Base-by-base conservation (phyloP, 2,888 invertebrate genomes). In the Mythimna ferrago region DNA sequence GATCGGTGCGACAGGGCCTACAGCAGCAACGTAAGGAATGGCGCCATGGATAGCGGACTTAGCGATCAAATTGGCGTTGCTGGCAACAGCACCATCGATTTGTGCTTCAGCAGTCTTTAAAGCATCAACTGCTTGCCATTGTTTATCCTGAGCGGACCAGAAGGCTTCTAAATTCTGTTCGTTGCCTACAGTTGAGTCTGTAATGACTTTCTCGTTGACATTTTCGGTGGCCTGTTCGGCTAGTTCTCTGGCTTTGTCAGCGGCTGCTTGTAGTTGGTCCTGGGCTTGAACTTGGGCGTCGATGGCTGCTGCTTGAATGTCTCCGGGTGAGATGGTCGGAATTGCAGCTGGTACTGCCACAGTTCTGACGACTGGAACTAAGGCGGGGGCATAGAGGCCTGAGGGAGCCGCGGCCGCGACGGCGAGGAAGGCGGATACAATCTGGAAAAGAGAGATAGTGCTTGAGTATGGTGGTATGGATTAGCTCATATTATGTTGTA, bases 71-170 rank as follows among this genome's bases (percentile, higher is more conserved):
- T 86, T 89, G 10, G 93, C 90, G 7, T 88, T 89, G 80, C 85
- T 92, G 0, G 95, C 94, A 0, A 92, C 75, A 7, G 90, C 88
- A 0, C 93, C 95, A 10, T 94, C 94, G 2, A 93, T 67, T 53
- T 93, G 90, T 19, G 96, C 95, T 67, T 93, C 91, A 32, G 93
- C 93, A 0, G 93, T 92, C 73, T 93, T 92, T 2, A 92, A 71
- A 10, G 94, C 94, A 67, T 94, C 93, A 0, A 94, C 63, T 0
- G 93, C 92, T 76, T 95, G 95, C 94, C 95, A 95, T 89, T 95
- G 94, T 87, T 92, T 91, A 14, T 96, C 96, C 66, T 96, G 94
- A 0, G 82, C 88, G 0, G 91, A 88, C 95, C 95, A 95, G 87
- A 92, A 90, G 21, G 82, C 84, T 61, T 91, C 89, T 5, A 79